A percentile compares a stretch with the other conserved stretches of the same genome.
Evolutionary conservation across 2,888 invertebrate genomes (phyloP).

Genomic region (Hydropsyche betteni): DNA sequence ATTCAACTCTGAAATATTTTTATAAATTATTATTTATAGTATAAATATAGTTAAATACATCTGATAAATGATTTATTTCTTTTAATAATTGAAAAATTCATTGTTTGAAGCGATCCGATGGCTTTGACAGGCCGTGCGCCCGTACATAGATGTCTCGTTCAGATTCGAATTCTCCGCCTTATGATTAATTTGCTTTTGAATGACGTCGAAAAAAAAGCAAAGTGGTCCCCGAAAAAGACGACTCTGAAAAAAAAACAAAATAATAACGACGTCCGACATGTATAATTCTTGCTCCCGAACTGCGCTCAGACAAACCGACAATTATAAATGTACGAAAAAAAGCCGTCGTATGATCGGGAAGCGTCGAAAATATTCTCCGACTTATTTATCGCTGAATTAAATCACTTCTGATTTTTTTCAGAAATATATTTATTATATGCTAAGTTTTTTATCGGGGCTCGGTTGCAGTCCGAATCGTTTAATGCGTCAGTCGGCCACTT

Average conservation of each 20-base stretch:
- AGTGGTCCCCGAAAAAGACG: not conserved
- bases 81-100: not conserved
- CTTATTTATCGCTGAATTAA: no score
- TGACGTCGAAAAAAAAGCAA: constrained; percentile 1
- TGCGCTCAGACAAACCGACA: constrained; percentile 26
- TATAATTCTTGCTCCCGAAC: constrained; percentile 28
- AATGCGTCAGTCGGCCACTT: no score
- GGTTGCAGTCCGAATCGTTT: no score
- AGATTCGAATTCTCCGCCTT: constrained; percentile 40
- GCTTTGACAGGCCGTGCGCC: constrained; percentile 34
- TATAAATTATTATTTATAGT: no score
- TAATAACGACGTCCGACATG: constrained; percentile 27
- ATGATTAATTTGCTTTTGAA: constrained; percentile 43
- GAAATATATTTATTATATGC: no score
- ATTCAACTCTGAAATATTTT: no score
- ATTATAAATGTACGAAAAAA: constrained; percentile 34
- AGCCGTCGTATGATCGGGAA: not conserved
- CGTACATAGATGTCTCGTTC: constrained; percentile 20
- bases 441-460: no score
- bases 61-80: not conserved
- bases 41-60: no score
- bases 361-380: constrained; percentile 2
- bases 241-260: not conserved
- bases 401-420: not conserved
- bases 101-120: not conserved